phyloP scores from a whole-genome alignment of 2,797 vertebrate species.

The Fundulus diaphanus region DNA sequence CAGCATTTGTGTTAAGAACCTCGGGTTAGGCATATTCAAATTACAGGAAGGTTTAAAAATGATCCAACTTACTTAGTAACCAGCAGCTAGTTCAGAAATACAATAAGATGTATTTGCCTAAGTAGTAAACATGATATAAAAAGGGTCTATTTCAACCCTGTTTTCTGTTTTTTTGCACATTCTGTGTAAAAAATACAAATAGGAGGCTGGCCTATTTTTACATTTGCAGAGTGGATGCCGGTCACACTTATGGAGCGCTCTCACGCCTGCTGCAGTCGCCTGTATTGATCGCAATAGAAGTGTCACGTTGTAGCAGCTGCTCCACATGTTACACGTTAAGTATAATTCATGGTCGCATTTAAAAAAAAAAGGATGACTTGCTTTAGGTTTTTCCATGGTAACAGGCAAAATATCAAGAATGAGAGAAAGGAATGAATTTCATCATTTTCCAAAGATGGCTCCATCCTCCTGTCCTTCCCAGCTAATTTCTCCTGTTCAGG shows the following conservation, averaged over 20 bases:
- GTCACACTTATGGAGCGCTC: slow-evolving; percentile 1
- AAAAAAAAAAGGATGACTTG: neutral
- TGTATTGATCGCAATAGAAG: slow-evolving; percentile 9
- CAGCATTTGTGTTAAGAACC: neutral
- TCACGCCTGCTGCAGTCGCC: slow-evolving; percentile 6
- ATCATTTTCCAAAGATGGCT: neutral
- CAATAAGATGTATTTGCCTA: neutral
- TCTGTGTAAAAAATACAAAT: neutral
- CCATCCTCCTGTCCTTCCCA: neutral
- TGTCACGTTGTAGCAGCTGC: slow-evolving; percentile 1
- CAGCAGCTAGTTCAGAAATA: neutral
- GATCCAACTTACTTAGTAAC: neutral
- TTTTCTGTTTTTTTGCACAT: neutral
- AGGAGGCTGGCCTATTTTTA: slow-evolving; percentile 7
- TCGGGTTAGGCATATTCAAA: too few species aligned
- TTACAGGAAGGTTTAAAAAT: neutral
- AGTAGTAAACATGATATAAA: neutral
- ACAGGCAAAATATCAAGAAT: neutral
- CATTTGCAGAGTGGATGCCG: neutral
- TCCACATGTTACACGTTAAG: neutral
- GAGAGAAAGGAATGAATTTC: neutral
- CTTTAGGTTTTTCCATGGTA: neutral
- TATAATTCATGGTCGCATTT: neutral
- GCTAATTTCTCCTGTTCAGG: neutral
- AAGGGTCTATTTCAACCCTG: neutral